A percentile compares a stretch with the other conserved stretches of the same genome.
These are phyloP conservation scores for Characodon lateralis DNA, from an alignment of 2,797 vertebrate species.

Conservation along the genomic window DNA sequence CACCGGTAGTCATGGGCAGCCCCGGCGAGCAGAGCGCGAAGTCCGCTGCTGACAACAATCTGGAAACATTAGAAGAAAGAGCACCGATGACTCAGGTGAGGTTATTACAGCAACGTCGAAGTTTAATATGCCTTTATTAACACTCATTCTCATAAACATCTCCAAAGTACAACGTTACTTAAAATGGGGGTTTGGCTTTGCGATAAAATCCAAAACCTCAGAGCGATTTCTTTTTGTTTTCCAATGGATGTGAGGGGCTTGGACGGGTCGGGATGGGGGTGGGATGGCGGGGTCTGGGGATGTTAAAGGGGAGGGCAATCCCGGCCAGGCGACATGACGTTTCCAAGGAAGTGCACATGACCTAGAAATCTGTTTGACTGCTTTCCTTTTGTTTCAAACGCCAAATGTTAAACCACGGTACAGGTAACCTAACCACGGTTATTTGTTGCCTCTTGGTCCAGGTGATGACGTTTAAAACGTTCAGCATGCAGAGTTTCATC, in stretches of 20 bases:
- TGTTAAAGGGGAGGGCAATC: background rate
- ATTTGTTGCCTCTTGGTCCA: background rate
- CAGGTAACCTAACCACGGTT: background rate
- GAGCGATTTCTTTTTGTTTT: background rate
- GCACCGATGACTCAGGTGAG: conserved; percentile 27
- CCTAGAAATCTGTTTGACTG: background rate
- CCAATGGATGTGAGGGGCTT: background rate
- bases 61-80: conserved; percentile 2
- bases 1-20: background rate
- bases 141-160: background rate
- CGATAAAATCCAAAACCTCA: background rate
- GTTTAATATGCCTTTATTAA: too few relatives aligned
- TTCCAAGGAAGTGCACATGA: background rate
- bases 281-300: too few relatives aligned
- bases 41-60: background rate
- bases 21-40: background rate
- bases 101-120: background rate
- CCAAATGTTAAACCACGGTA: background rate
- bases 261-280: background rate
- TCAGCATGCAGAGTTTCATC: conserved; percentile 41
- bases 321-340: background rate
- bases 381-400: background rate
- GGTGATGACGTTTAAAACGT: conserved; percentile 10
- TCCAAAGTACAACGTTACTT: background rate
- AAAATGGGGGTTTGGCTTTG: background rate